These are phyloP conservation scores for Oncopeltus fasciatus DNA, from an alignment of 1,140 invertebrate species.

Conservation along the genomic window DNA sequence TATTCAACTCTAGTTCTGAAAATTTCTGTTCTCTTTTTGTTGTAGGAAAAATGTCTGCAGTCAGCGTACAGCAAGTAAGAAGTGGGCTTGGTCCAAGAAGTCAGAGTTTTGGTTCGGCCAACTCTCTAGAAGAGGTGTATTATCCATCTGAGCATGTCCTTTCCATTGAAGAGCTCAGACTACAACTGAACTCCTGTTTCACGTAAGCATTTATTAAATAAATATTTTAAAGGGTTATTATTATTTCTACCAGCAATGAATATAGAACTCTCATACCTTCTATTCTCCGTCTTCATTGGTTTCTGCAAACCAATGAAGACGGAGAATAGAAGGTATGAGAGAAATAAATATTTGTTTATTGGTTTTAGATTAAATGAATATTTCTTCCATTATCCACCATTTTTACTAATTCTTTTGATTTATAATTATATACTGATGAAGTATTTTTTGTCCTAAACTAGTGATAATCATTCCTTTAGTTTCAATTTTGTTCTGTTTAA, in stretches of 20 bases:
- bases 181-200: constrained; percentile 57
- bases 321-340: too few relatives aligned
- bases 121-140: constrained; percentile 20
- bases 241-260: too few relatives aligned
- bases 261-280: too few relatives aligned
- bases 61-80: constrained; percentile 19
- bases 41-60: constrained; percentile 25
- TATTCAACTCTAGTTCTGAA: too few relatives aligned
- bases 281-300: too few relatives aligned
- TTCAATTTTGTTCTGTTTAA: too few relatives aligned
- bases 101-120: constrained; percentile 17
- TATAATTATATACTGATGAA: too few relatives aligned
- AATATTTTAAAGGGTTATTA: too few relatives aligned
- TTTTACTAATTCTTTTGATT: neutral
- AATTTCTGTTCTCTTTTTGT: neutral
- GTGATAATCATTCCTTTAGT: too few relatives aligned
- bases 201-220: constrained; percentile 36
- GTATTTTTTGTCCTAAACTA: too few relatives aligned
- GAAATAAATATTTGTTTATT: neutral
- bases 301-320: too few relatives aligned
- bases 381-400: neutral
- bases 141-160: constrained; percentile 34
- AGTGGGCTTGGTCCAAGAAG: constrained; percentile 16
- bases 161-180: constrained; percentile 55
- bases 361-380: neutral